phyloP scores from a whole-genome alignment of 2,113 vertebrate species.

The Heteronetta atricapilla region DNA sequence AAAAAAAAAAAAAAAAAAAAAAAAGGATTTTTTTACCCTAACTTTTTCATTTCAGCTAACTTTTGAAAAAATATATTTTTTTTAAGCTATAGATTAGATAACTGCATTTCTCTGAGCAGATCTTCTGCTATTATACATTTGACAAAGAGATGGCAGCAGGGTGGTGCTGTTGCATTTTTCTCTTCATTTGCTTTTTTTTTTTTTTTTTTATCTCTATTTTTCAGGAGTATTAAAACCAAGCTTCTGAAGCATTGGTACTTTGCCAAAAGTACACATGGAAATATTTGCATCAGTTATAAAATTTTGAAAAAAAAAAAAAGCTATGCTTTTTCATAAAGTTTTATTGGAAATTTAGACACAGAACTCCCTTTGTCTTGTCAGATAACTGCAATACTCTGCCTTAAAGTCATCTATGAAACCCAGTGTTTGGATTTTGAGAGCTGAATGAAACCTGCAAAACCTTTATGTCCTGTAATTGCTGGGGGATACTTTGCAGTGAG shows the following conservation, averaged over 20 bases:
- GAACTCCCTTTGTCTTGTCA: not conserved
- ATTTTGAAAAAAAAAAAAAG: not conserved
- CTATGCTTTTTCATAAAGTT: not conserved
- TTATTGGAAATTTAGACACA: not conserved
- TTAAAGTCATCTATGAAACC: not conserved
- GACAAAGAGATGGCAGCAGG: constrained; percentile 58
- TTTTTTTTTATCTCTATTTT: not conserved
- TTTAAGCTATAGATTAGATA: not conserved
- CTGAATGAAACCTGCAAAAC: not conserved
- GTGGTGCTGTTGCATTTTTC: constrained; percentile 61
- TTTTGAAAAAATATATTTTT: not conserved
- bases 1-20: not conserved
- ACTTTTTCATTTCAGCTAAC: not conserved
- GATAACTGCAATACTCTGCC: not conserved
- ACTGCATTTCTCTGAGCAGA: not conserved
- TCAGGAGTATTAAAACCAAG: not conserved
- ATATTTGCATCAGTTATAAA: not conserved
- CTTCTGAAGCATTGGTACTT: not conserved
- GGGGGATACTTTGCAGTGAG: not conserved
- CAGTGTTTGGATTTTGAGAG: not conserved
- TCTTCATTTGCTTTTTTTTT: not conserved
- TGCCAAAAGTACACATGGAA: not conserved
- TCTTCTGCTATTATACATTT: not conserved
- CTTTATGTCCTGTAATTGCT: not conserved
- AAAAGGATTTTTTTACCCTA: not conserved